Evolutionary conservation across 92 coral and sea anemone species (phyloP).

Genomic region (Actinernus sp.): DNA sequence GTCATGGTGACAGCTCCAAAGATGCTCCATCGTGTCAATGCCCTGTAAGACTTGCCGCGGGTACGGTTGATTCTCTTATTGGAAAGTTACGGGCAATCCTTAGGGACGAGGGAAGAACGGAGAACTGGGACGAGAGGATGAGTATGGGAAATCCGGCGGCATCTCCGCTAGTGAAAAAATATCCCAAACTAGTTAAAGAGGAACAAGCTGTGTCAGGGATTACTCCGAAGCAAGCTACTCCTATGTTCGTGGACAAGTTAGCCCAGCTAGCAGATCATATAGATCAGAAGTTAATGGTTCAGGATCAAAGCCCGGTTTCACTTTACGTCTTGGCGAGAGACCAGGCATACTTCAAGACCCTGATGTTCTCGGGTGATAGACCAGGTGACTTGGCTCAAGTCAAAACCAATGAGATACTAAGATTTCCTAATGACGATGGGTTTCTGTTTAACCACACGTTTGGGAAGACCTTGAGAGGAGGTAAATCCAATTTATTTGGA

Average conservation of each 20-base stretch:
- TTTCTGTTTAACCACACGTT: too few species aligned
- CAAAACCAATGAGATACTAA: constrained; percentile 38
- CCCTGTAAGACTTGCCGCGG: constrained; percentile 33
- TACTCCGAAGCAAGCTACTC: constrained; percentile 55
- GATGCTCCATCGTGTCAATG: constrained; percentile 20
- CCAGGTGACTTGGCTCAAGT: constrained; percentile 51
- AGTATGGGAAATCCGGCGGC: constrained; percentile 53
- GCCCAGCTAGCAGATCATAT: constrained; percentile 27
- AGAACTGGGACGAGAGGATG: constrained; percentile 30
- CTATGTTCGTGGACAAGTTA: constrained; percentile 54
- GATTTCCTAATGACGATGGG: constrained; percentile 60
- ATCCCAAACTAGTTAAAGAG: constrained; percentile 40
- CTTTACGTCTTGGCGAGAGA: constrained; percentile 31
- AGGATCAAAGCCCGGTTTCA: constrained; percentile 17
- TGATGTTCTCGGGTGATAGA: constrained; percentile 51
- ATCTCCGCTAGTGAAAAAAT: constrained; percentile 21
- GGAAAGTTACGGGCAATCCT: constrained; percentile 55
- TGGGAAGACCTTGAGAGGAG: too few species aligned
- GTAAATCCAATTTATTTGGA: too few species aligned
- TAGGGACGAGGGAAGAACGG: constrained; percentile 36
- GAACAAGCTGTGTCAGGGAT: constrained; percentile 60
- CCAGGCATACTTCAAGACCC: constrained; percentile 54
- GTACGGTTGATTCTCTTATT: constrained; percentile 55
- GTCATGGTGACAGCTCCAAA: constrained; percentile 13
- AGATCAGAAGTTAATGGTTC: constrained; percentile 16